Evolutionary conservation across 1,140 invertebrate species (phyloP), one percentile per base, ranked within the genome.

Genomic region (Drosophila ercepeae): DNA sequence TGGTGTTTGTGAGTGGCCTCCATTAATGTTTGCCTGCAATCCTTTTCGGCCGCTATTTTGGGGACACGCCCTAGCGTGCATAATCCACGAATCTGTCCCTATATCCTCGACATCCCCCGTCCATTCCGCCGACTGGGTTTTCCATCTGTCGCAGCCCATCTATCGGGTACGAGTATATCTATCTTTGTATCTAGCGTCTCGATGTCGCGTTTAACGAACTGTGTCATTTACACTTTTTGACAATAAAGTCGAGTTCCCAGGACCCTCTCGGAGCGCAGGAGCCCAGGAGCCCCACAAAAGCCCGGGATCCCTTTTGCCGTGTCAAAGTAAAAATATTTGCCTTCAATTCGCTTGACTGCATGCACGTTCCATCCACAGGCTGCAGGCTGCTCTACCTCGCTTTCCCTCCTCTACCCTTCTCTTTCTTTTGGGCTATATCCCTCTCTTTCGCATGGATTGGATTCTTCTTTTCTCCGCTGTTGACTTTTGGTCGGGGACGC

Each of bases 291-390:
- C 55, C 41, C 14, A 32, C 29, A 11, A 16, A 39, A 14, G 3
- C 21, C 21, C 25, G 60, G 23, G 36, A 19, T 55, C 61, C 63
- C 64, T 70, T 75, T 83, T 52, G 57, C 74, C 77, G 82, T 88
- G 82, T 78, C 82, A 88, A 88, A 88, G 82, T 88, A 79, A 88
- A 88, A 88, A 88, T 88, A 88, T 88, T 88, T 88, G 82, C 74
- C 77, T 88, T 60, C 77, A 88, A 77, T 88, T 79, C 82, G 82
- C 82, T 88, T 88, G 60, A 88, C 77, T 88, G 82, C 82, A 88
- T 88, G 64, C 82, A 86, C 82, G 82, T 86, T 74, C 75, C 61
- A 73, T 72, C 57, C 54, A 78, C 65, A 76, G 71, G 57, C 79
- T 84, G 79, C 81, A 84, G 77, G 77, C 52, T 14, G 16, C 18